Conservation (phyloP, 2,113 vertebrate genomes). For the Percina caprodes region DNA sequence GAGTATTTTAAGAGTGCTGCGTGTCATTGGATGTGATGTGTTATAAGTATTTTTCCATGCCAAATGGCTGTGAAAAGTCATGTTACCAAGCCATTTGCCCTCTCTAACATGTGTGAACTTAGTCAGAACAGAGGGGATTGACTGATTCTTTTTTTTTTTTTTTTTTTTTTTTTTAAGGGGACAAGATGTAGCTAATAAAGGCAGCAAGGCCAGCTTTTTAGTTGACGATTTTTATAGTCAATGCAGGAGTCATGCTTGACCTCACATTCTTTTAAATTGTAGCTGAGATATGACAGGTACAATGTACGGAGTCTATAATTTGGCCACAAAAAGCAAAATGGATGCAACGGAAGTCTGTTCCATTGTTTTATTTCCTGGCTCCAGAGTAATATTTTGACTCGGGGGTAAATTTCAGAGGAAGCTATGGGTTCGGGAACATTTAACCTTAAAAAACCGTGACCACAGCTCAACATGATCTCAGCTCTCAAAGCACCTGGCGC, state of each 20-base stretch:
- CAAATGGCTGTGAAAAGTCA: slow-evolving; percentile 35
- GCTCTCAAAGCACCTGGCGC: slow-evolving; percentile 21
- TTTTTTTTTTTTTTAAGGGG: slow-evolving; percentile 1
- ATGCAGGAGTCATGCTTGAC: slow-evolving; percentile 11
- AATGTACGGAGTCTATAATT: slow-evolving; percentile 11
- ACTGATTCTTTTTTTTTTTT: neutral
- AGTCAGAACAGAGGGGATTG: slow-evolving; percentile 25
- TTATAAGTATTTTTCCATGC: slow-evolving; percentile 41
- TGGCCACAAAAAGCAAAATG: neutral
- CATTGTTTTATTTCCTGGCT: slow-evolving; percentile 55
- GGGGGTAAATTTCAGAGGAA: slow-evolving; percentile 24
- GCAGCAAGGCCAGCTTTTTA: neutral
- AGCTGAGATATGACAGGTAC: neutral
- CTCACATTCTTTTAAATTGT: slow-evolving; percentile 7
- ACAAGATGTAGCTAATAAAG: slow-evolving; percentile 11
- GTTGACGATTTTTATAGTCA: neutral
- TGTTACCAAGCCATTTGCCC: slow-evolving; percentile 41
- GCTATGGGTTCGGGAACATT: slow-evolving; percentile 27
- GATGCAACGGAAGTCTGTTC: slow-evolving; percentile 38
- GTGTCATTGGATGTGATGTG: slow-evolving; percentile 51
- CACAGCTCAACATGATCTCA: neutral
- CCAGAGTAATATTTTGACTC: slow-evolving; percentile 19
- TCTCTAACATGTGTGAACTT: slow-evolving; percentile 23
- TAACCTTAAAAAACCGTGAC: slow-evolving; percentile 12
- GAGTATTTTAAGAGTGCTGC: slow-evolving; percentile 50